Percentiles rank a stretch among this genome's conserved stretches.
Conservation (phyloP, 2,888 invertebrate species). For the Coleophora flavipennella region DNA sequence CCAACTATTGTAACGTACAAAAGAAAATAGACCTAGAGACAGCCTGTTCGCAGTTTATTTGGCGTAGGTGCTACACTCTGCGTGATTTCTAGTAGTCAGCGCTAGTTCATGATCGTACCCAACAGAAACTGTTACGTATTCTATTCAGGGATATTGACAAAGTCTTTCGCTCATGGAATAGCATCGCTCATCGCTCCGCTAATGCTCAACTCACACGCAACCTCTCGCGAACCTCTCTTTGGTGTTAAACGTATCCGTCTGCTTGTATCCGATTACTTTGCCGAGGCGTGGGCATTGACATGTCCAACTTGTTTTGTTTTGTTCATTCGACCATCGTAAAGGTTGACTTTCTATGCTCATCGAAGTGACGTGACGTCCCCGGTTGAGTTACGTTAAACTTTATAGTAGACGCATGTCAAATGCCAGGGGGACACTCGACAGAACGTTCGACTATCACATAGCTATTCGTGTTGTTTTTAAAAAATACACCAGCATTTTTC, state of each 20-base stretch:
- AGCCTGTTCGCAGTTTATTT: too few species aligned
- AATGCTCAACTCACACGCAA: constrained; percentile 33
- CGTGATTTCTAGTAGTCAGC: constrained; percentile 53
- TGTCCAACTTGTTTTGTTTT: constrained; percentile 68
- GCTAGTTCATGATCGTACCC: neutral
- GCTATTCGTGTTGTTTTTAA: constrained; percentile 14
- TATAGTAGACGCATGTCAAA: constrained; percentile 50
- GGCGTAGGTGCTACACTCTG: constrained; percentile 18
- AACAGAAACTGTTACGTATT: constrained; percentile 31
- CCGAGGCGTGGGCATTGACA: constrained; percentile 71
- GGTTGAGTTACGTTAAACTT: constrained; percentile 54
- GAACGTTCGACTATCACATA: constrained; percentile 21
- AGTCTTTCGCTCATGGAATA: neutral
- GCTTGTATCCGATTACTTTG: constrained; percentile 66
- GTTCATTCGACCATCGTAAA: constrained; percentile 59
- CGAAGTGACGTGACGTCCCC: constrained; percentile 44
- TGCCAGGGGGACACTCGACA: constrained; percentile 35
- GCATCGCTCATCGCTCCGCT: constrained; percentile 40
- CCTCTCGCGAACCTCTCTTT: constrained; percentile 47
- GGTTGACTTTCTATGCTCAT: constrained; percentile 66
- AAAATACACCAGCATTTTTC: constrained; percentile 6
- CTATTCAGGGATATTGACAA: too few species aligned
- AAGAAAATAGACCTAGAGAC: too few species aligned
- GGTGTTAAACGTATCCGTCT: constrained; percentile 68
- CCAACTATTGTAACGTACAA: too few species aligned